Evolutionary conservation across 1,140 invertebrate genomes (phyloP).

Genomic region (Trichoplusia ni): DNA sequence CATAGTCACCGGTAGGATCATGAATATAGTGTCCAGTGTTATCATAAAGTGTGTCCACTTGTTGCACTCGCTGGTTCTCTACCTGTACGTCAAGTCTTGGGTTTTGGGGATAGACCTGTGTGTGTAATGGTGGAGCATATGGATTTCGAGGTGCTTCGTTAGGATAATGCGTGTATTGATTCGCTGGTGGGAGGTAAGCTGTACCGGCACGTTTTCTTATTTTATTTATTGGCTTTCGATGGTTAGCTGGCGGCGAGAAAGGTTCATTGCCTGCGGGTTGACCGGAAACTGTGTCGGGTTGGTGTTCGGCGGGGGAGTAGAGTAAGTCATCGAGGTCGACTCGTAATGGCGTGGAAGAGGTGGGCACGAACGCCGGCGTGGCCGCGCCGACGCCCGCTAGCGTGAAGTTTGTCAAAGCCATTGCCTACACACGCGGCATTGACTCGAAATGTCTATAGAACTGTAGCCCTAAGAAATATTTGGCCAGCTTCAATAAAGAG

Average conservation of each 20-base stretch:
- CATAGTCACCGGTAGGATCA: constrained; percentile 74
- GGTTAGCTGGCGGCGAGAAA: constrained; percentile 57
- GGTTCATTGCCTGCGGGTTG: constrained; percentile 62
- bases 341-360: constrained; percentile 55
- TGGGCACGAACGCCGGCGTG: constrained; percentile 53
- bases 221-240: constrained; percentile 65
- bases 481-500: too few species aligned
- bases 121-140: constrained; percentile 59
- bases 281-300: constrained; percentile 46
- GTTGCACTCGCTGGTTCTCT: constrained; percentile 65
- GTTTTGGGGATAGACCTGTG: constrained; percentile 69
- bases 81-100: constrained; percentile 62
- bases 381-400: constrained; percentile 56
- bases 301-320: constrained; percentile 66
- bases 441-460: constrained; percentile 66
- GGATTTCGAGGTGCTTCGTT: constrained; percentile 65
- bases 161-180: constrained; percentile 71
- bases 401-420: constrained; percentile 73
- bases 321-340: constrained; percentile 68
- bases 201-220: constrained; percentile 71
- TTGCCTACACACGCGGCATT: constrained; percentile 62
- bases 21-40: constrained; percentile 74
- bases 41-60: constrained; percentile 61
- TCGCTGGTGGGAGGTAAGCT: constrained; percentile 70
- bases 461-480: too few species aligned